A percentile compares a stretch with the other conserved stretches of the same genome.
Evolutionary conservation across 2,888 invertebrate genomes (phyloP).

Genomic region (Conchocele bisecta): DNA sequence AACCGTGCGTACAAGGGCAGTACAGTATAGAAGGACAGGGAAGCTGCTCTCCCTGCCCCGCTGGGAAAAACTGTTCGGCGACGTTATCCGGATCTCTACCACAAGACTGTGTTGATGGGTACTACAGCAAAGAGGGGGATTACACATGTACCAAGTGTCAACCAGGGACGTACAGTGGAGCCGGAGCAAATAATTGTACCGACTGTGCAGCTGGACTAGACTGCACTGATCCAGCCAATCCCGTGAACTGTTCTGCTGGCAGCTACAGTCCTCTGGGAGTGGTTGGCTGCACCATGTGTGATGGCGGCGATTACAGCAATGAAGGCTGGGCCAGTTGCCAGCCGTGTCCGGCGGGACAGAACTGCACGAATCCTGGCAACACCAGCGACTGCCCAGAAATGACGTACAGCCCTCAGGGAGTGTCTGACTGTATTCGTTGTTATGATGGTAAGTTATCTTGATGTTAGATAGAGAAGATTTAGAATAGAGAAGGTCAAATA

Average conservation of each 20-base stretch:
- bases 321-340: constrained; percentile 64
- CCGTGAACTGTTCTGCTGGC: constrained; percentile 53
- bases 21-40: constrained; percentile 39
- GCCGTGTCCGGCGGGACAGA: constrained; percentile 69
- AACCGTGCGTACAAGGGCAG: constrained; percentile 52
- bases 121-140: constrained; percentile 71
- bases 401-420: constrained; percentile 44
- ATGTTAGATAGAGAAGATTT: too few species aligned
- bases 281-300: constrained; percentile 47
- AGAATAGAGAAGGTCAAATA: too few species aligned
- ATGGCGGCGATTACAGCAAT: constrained; percentile 56
- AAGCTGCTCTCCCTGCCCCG: constrained; percentile 42
- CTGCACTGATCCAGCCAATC: constrained; percentile 53
- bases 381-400: constrained; percentile 47
- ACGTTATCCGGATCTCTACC: constrained; percentile 41
- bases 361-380: constrained; percentile 58
- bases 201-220: constrained; percentile 67
- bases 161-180: constrained; percentile 65
- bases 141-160: constrained; percentile 65
- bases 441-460: too few species aligned
- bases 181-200: constrained; percentile 59
- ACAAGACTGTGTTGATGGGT: constrained; percentile 69
- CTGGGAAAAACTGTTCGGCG: constrained; percentile 52
- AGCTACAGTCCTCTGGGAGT: constrained; percentile 60
- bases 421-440: constrained; percentile 51